Percentiles rank a stretch among this genome's conserved stretches.
These are phyloP conservation scores for Poecilia wingei DNA, from an alignment of 2,797 vertebrate species.

Conservation along the genomic window DNA sequence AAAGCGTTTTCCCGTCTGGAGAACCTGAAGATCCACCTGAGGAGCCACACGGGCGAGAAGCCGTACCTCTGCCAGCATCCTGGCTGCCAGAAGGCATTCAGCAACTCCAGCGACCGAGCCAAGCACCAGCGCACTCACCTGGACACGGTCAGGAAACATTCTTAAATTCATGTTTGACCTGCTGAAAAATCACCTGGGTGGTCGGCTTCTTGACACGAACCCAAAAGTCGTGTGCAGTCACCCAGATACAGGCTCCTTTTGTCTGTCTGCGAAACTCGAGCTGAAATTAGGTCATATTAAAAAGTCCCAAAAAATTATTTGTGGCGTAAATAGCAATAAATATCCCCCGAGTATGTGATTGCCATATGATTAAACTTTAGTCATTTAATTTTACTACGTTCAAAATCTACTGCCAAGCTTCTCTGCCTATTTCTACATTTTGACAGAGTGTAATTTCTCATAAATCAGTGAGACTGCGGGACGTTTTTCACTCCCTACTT, in stretches of 20 bases:
- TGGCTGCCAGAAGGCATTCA: conserved; percentile 99
- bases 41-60: conserved; percentile 97
- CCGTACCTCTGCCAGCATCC: conserved; percentile 98
- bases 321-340: not conserved
- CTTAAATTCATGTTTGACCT: conserved; percentile 37
- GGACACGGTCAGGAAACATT: conserved; percentile 89
- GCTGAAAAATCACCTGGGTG: conserved; percentile 33
- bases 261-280: conserved; percentile 8
- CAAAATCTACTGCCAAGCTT: conserved; percentile 29
- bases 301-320: conserved; percentile 4
- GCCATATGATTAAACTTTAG: conserved; percentile 6
- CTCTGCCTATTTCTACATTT: conserved; percentile 50
- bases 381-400: conserved; percentile 27
- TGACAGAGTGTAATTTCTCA: conserved; percentile 49
- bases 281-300: conserved; percentile 11
- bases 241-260: conserved; percentile 15
- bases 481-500: conserved; percentile 36
- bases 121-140: conserved; percentile 99
- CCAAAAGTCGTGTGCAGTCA: not conserved
- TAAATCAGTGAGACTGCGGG: conserved; percentile 43
- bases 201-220: conserved; percentile 6
- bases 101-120: conserved; percentile 98
- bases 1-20: conserved; percentile 95
- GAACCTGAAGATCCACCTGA: conserved; percentile 96
- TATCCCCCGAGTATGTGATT: conserved; percentile 5